Conservation (phyloP, 2,888 invertebrate species). For the Orthonevra nobilis region DNA sequence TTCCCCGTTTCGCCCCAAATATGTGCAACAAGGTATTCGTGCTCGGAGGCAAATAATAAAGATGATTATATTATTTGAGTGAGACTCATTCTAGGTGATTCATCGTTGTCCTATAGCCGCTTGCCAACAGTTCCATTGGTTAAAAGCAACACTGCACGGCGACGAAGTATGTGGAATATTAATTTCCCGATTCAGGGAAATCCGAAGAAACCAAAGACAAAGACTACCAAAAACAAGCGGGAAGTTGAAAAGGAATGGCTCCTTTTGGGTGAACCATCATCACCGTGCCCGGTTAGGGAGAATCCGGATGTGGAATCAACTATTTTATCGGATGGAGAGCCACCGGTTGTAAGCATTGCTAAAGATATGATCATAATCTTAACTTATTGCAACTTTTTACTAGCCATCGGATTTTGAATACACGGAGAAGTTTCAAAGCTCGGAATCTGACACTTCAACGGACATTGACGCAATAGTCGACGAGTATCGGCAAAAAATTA, state of each 20-base stretch:
- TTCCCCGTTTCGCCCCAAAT: conserved; percentile 79
- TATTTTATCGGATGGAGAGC: conserved; percentile 78
- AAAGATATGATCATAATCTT: background rate
- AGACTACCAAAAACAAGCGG: conserved; percentile 75
- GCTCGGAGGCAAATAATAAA: conserved; percentile 55
- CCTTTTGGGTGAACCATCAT: conserved; percentile 79
- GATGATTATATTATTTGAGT: conserved; percentile 44
- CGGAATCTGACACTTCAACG: conserved; percentile 87
- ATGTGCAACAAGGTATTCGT: conserved; percentile 77
- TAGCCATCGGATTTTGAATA: conserved; percentile 79
- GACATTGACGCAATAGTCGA: conserved; percentile 90
- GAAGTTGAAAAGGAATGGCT: conserved; percentile 80
- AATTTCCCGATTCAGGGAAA: conserved; percentile 75
- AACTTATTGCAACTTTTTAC: background rate
- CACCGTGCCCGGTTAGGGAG: conserved; percentile 78
- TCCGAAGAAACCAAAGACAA: conserved; percentile 75
- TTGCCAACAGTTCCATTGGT: conserved; percentile 77
- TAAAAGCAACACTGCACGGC: conserved; percentile 73
- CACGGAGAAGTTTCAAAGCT: conserved; percentile 81
- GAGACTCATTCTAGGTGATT: conserved; percentile 73
- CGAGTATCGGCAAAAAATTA: conserved; percentile 87
- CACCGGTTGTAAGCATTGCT: conserved; percentile 73
- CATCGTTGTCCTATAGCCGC: conserved; percentile 79
- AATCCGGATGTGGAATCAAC: conserved; percentile 78
- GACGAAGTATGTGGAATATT: conserved; percentile 78